phyloP scores from a whole-genome alignment of 1,140 invertebrate species.

The Arctopsyche grandis region DNA sequence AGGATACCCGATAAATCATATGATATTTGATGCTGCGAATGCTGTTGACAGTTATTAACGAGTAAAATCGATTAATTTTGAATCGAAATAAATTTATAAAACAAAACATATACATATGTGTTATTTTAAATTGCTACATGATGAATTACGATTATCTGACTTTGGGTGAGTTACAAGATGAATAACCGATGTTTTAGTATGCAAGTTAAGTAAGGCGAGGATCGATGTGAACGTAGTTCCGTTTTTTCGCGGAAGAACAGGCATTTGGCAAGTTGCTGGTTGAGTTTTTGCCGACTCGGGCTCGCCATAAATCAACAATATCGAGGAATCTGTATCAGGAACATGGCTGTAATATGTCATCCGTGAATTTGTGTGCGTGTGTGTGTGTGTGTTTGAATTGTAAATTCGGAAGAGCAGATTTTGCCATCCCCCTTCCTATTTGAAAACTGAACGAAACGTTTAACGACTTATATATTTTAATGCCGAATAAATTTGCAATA shows the following conservation, averaged over 20 bases:
- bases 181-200: too few species aligned
- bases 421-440: not conserved
- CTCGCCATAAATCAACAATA: constrained; percentile 37
- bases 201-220: too few species aligned
- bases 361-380: not conserved
- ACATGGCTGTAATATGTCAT: constrained; percentile 40
- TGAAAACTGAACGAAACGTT: not conserved
- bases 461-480: constrained; percentile 24
- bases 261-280: not conserved
- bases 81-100: too few species aligned
- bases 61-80: too few species aligned
- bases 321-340: constrained; percentile 39
- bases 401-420: constrained; percentile 29
- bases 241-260: not conserved
- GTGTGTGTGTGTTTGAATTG: constrained; percentile 30
- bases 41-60: too few species aligned
- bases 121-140: too few species aligned
- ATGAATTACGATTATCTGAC: too few species aligned
- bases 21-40: too few species aligned
- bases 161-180: too few species aligned
- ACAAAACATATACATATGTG: too few species aligned
- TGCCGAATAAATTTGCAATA: constrained; percentile 28
- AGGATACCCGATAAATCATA: too few species aligned
- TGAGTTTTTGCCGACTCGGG: not conserved
- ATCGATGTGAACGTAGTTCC: not conserved